Percentiles rank a stretch among this genome's conserved stretches.
These are phyloP conservation scores for Limonius californicus DNA, from an alignment of 1,140 invertebrate genomes.

Conservation along the genomic window DNA sequence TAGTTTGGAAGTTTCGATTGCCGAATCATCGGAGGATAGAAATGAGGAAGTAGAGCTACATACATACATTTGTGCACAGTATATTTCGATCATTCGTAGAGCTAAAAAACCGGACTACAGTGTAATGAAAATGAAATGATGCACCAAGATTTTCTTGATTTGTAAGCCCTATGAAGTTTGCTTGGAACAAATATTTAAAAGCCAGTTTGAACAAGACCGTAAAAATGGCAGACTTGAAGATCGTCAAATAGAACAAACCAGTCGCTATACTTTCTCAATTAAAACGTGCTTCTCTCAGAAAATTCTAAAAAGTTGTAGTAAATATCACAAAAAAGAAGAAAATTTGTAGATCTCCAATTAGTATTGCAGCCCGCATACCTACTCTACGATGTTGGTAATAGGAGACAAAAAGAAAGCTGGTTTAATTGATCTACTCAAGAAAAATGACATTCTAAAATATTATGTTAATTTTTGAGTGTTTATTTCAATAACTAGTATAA, in stretches of 20 bases:
- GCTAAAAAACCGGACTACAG: neutral
- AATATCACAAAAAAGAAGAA: no score
- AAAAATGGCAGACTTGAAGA: neutral
- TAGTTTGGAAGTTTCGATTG: no score
- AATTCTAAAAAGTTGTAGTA: neutral
- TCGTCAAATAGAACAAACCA: neutral
- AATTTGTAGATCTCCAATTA: no score
- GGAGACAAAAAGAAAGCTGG: neutral
- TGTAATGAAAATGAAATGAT: neutral
- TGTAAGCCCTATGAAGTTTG: neutral
- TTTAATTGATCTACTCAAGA: neutral
- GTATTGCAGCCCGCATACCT: neutral
- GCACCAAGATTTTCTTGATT: neutral
- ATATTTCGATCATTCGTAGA: neutral
- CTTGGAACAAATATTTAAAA: neutral
- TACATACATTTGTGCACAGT: no score
- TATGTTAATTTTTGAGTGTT: no score
- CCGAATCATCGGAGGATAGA: no score
- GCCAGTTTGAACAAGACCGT: no score
- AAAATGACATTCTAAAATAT: neutral
- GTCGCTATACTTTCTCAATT: neutral
- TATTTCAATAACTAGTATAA: no score
- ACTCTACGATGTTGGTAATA: neutral
- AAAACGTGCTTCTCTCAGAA: neutral
- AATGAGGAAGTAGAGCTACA: no score